Base-by-base conservation (phyloP, 2,113 vertebrate genomes). In the Ramphastos sulfuratus region DNA sequence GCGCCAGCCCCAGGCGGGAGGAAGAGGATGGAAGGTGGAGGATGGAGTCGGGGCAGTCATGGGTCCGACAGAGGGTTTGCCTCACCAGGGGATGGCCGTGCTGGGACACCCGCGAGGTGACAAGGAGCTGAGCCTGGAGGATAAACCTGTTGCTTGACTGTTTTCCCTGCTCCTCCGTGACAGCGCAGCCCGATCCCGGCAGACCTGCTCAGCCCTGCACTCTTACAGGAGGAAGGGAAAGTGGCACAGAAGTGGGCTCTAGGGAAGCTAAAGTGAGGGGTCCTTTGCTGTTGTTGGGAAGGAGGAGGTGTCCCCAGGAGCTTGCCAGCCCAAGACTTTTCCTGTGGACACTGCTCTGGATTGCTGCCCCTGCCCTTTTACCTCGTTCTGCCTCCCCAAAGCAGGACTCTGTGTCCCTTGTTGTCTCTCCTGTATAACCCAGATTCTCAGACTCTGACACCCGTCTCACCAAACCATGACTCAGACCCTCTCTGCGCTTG, bases 1-100 rank as follows among this genome's bases (percentile, higher is more conserved):
- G 95, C 93, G 8, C 46, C 54, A 21, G 81, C 85, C 95, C 75
- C 48, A 1, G 77, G 4, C 89, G 93, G 93, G 39, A 65, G 63
- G 63, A 65, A 65, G 63, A 39, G 61, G 61, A 44, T 19, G 65
- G 30, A 60, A 78, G 7, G 16, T 5, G 55, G 50, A 66, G 61
- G 20, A 16, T 25, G 74, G 50, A 2, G 50, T 1, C 1, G 3
- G 63, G 63, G 19, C 3, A 27, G 44, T 2, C 73, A 2, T 0
- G 10, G 7, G 5, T 8, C 12, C 44, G 33, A 2, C 12, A 0
- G 12, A 0, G 63, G 12, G 56, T 8, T 42, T 42, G 17, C 28
- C 35, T 69, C 58, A 0, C 1, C 39, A 1, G 35, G 20, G 25
- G 8, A 27, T 20, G 11, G 33, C 20, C 27, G 21, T 23, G 7